phyloP scores from a whole-genome alignment of 2,888 invertebrate species.

The Pelosia muscerda region DNA sequence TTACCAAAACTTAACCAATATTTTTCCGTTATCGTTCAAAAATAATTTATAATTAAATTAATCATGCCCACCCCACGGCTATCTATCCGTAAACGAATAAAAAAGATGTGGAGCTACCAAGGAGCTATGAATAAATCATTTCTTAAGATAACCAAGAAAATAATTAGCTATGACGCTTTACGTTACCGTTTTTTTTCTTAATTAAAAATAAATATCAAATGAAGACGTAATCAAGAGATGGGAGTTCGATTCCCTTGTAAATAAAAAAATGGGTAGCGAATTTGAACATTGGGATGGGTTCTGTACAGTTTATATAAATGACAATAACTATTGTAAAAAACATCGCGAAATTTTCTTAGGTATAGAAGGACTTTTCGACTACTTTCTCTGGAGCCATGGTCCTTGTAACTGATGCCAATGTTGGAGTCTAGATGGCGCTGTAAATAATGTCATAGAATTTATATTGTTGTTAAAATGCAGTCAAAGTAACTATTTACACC shows the following conservation, averaged over 20 bases:
- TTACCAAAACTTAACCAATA: constrained; percentile 47
- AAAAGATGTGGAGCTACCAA: constrained; percentile 57
- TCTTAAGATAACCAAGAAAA: constrained; percentile 78
- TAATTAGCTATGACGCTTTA: constrained; percentile 73
- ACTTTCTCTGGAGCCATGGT: no score
- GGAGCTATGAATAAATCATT: constrained; percentile 77
- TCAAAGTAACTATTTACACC: no score
- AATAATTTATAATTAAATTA: constrained; percentile 70
- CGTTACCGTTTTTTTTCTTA: constrained; percentile 75
- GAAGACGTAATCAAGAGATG: constrained; percentile 67
- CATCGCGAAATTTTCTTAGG: no score
- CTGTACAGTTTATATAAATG: constrained; percentile 20
- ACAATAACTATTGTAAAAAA: no score
- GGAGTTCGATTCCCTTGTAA: constrained; percentile 50
- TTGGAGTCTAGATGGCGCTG: no score
- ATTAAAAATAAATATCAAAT: constrained; percentile 86
- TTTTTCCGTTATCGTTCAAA: constrained; percentile 53
- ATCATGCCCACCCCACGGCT: constrained; percentile 62
- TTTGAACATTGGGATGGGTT: constrained; percentile 21
- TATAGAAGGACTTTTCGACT: no score
- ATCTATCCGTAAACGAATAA: constrained; percentile 64
- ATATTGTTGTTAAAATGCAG: no score
- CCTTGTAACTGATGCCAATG: no score
- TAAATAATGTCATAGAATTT: no score
- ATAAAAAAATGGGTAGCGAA: constrained; percentile 23